phyloP scores from a whole-genome alignment of 2,888 invertebrate species.

The Onthophagus sagittarius region DNA sequence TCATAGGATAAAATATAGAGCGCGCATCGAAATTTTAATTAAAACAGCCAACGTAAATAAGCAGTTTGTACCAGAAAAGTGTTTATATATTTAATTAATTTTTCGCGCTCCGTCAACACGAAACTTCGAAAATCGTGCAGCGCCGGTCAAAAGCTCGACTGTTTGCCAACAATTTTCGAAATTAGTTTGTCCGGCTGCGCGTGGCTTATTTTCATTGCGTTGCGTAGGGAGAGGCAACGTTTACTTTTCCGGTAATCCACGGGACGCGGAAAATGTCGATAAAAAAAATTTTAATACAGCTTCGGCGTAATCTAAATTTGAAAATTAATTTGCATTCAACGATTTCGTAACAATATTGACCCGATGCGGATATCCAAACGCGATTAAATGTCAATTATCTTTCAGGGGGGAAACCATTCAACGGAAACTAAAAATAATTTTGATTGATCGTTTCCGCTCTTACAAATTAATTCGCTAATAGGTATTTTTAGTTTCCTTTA shows the following conservation, averaged over 20 bases:
- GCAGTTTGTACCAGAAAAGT: neutral
- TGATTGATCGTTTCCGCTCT: neutral
- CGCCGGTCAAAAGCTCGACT: neutral
- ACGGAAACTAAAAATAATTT: neutral
- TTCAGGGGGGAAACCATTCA: neutral
- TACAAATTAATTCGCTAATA: neutral
- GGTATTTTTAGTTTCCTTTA: neutral
- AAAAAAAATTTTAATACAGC: neutral
- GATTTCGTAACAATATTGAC: neutral
- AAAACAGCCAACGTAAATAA: neutral
- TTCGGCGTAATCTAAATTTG: neutral
- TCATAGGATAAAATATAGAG: neutral
- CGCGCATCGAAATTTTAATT: neutral
- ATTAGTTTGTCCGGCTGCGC: neutral
- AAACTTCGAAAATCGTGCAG: neutral
- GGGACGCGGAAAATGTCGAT: neutral
- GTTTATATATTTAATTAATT: neutral
- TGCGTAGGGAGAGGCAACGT: neutral
- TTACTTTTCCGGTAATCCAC: neutral
- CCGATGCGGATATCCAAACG: neutral
- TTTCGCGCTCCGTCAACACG: neutral
- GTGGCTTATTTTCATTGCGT: neutral
- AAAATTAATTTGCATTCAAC: neutral
- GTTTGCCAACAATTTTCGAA: neutral
- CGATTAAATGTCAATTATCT: neutral